Evolutionary conservation across 1,140 invertebrate species (phyloP).

Genomic region (Cardiocondyla obscurior): DNA sequence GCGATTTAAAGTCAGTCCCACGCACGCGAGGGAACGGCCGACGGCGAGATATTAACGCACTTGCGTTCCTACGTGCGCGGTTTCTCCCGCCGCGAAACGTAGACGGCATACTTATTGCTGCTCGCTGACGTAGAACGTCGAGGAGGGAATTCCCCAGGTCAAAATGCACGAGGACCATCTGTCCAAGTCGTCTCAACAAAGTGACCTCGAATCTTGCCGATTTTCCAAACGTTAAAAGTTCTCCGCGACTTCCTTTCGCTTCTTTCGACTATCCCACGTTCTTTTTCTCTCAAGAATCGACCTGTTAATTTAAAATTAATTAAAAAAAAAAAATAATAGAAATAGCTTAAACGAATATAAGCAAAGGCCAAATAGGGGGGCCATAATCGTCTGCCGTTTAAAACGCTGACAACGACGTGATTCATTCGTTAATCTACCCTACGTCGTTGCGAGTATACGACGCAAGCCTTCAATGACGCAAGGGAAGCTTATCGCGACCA

Average conservation of each 20-base stretch:
- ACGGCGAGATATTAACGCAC: slow-evolving; percentile 40
- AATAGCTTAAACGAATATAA: too few species aligned
- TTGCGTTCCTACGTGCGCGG: slow-evolving; percentile 16
- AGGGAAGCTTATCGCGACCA: not conserved
- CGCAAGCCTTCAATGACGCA: not conserved
- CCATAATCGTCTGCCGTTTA: too few species aligned
- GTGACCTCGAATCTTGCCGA: too few species aligned
- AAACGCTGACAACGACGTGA: not conserved
- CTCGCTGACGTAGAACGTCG: not conserved
- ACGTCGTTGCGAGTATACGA: not conserved
- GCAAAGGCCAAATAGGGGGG: too few species aligned
- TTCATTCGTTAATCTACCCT: not conserved
- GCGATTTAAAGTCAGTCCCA: slow-evolving; percentile 47
- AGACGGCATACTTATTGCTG: slow-evolving; percentile 59
- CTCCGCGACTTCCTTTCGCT: too few species aligned
- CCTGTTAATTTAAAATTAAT: too few species aligned
- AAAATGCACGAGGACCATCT: not conserved
- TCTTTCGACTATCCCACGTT: too few species aligned
- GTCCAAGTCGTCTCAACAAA: too few species aligned
- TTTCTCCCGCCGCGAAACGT: slow-evolving; percentile 63
- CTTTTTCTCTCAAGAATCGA: too few species aligned
- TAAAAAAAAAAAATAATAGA: too few species aligned
- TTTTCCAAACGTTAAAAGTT: too few species aligned
- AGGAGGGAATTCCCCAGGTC: slow-evolving; percentile 43
- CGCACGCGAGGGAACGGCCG: not conserved